Evolutionary conservation across 2,797 vertebrate species (phyloP), one percentile per base, ranked within the genome.

Genomic region (Mormyrops boulengeri): DNA sequence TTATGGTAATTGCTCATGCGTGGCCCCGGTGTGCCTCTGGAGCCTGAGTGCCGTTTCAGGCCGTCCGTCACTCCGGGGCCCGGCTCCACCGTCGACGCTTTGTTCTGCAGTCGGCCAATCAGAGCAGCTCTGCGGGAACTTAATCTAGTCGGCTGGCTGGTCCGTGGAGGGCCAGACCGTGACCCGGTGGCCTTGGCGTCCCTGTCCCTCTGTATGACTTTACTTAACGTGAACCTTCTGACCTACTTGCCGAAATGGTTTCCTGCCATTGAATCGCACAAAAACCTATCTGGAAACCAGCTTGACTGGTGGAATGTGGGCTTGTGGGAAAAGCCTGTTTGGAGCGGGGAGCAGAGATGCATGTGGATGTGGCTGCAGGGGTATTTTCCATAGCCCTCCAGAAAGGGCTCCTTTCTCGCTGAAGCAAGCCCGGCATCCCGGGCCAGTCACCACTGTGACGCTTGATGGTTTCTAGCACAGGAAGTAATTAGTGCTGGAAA

Each of bases 1-100:
- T 90, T 87, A 88, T n/a, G 82, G 91, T 92, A 89, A 88, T 89
- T 86, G 0, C 2, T 0, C 8, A 34, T 82, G 84, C 80, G 53
- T 88, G 49, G 88, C 88, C 82, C 89, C 85, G 82, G 66, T 30
- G 30, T 94, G 91, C 57, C 89, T 90, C 50, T 77, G 9, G 90
- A 90, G 57, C 92, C 89, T 91, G 92, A 91, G 90, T 80, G 84
- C 82, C 88, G 77, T 85, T 80, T 60, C 41, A n/a, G 49, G 19
- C 38, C 30, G 86, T 2, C 77, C 57, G 26, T 62, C 4, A 17
- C 47, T 26, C 86, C 11, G 53, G 34, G 30, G 2, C 22, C 19
- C 14, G 22, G 50, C 14, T 88, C 73, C 19, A 5, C 8, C 44
- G 12, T 17, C 26, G 0, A 8, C 30, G 19, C 77, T 1, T 41